Evolutionary conservation across 2,888 invertebrate species (phyloP).

Genomic region (Agrochola litura): DNA sequence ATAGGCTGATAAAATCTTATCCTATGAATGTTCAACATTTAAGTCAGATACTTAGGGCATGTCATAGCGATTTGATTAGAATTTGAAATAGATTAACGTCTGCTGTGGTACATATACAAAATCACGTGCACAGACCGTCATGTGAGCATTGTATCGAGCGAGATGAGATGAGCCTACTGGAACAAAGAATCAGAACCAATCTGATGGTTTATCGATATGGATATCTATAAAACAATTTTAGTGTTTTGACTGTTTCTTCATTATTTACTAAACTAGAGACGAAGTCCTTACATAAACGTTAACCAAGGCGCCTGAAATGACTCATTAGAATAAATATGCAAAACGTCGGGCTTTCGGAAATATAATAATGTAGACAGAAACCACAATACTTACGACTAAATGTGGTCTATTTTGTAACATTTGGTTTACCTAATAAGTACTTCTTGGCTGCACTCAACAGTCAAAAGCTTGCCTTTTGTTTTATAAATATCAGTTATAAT

Average conservation of each 20-base stretch:
- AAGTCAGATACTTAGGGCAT: not conserved
- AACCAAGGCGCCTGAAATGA: not conserved
- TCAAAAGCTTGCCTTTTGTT: not conserved
- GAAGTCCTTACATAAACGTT: not conserved
- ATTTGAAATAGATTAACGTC: constrained; percentile 9
- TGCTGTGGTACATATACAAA: not conserved
- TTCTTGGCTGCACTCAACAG: not conserved
- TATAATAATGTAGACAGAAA: constrained; percentile 15
- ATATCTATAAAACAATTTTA: not conserved
- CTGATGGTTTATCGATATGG: not conserved
- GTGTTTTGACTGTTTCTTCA: not conserved
- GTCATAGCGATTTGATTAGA: not conserved
- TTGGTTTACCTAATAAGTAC: not conserved
- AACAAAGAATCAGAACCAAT: constrained; percentile 27
- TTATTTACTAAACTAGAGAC: not conserved
- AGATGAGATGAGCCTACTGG: constrained; percentile 2
- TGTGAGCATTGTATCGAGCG: constrained; percentile 23
- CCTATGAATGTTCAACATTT: not conserved
- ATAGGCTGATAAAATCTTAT: constrained; percentile 35
- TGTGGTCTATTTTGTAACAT: constrained; percentile 3
- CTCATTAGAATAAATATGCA: constrained; percentile 27
- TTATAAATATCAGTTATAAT: not conserved
- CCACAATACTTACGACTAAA: constrained; percentile 3
- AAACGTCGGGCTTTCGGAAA: not conserved
- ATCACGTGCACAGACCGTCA: constrained; percentile 43